phyloP scores from a whole-genome alignment of 2,888 invertebrate genomes.

The Spicauda simplicius region DNA sequence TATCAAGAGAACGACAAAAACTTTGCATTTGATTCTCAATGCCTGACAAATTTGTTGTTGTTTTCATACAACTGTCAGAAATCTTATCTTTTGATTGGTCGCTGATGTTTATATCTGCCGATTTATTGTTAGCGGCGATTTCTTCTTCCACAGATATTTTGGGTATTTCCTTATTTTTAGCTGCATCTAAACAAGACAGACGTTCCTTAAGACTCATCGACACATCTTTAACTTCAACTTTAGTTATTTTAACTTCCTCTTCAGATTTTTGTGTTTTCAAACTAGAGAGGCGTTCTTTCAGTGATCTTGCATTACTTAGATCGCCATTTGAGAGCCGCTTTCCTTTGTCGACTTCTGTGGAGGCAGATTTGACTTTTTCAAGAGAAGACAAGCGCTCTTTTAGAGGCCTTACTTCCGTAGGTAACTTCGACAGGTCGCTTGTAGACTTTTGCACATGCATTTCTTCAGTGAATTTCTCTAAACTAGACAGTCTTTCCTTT shows the following conservation, averaged over 20 bases:
- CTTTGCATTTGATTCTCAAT: conserved; percentile 85
- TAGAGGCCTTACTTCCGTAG: conserved; percentile 86
- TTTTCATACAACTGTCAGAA: conserved; percentile 66
- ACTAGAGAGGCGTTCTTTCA: conserved; percentile 79
- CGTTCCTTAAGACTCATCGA: conserved; percentile 83
- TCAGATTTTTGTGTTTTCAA: conserved; percentile 76
- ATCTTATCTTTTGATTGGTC: conserved; percentile 59
- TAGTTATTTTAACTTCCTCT: conserved; percentile 67
- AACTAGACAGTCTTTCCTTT: conserved; percentile 88
- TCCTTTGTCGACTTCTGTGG: conserved; percentile 75
- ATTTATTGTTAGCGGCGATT: conserved; percentile 57
- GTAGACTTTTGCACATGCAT: conserved; percentile 71
- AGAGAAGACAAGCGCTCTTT: conserved; percentile 87
- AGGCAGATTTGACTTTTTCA: conserved; percentile 81
- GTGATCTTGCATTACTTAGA: conserved; percentile 68
- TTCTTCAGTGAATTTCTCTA: conserved; percentile 88
- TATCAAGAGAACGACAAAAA: conserved; percentile 87
- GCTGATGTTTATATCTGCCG: conserved; percentile 52
- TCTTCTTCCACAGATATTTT: conserved; percentile 74
- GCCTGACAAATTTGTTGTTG: conserved; percentile 69
- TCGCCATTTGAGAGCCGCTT: conserved; percentile 78
- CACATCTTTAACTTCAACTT: conserved; percentile 78
- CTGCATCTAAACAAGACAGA: conserved; percentile 78
- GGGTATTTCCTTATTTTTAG: conserved; percentile 77
- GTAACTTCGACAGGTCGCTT: conserved; percentile 77